Base-by-base conservation (phyloP, 92 coral and sea anemone genomes). In the Siderastrea radians region DNA sequence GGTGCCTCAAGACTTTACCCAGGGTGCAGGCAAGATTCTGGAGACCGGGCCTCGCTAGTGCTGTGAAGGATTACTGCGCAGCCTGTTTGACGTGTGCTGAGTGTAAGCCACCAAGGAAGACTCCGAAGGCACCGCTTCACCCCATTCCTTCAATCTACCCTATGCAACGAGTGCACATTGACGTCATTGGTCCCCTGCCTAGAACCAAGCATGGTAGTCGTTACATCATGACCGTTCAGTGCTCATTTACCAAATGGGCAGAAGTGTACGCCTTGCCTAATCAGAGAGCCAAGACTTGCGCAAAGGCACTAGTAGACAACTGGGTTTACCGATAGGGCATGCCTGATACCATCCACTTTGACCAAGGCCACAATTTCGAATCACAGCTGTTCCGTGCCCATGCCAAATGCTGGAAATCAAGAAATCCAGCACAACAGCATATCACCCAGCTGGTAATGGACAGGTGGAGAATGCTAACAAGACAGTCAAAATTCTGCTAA, bases 351-450 rank as follows among this genome's bases (percentile, higher is more conserved):
- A n/a, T 85, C 45, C 93, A 93, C 49, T 80, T 87, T 2, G 93
- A 90, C 81, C 89, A 82, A 78, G 95, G 93, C n/a, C 16, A 91
- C 7, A 90, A 93, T 50, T 93, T 93, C 54, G 91, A 86, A 49
- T 89, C 91, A 3, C 38, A 68, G 7, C 43, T 93, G 6, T 86
- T 86, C 65, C 63, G 54, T 9, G 86, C 86, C 19, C 58, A 53
- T 86, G 95, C 49, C 13, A 60, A 45, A 11, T 93, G 19, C 85
- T 93, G 17, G 76, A 86, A 16, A 90, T 82, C 9, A 86, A 61
- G 72, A 93, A 93, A 70, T 81, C 93, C 7, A 50, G 95, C 3
- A 79, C 77, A 0, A 89, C 93, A 8, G 78, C 82, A 14, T 89
- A 85, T 47, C 92, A 88, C 55, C 89, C 94, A 44, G 88, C 55